These are phyloP conservation scores for Pristionchus maxplancki DNA, from an alignment of 2,888 invertebrate genomes.

Conservation along the genomic window DNA sequence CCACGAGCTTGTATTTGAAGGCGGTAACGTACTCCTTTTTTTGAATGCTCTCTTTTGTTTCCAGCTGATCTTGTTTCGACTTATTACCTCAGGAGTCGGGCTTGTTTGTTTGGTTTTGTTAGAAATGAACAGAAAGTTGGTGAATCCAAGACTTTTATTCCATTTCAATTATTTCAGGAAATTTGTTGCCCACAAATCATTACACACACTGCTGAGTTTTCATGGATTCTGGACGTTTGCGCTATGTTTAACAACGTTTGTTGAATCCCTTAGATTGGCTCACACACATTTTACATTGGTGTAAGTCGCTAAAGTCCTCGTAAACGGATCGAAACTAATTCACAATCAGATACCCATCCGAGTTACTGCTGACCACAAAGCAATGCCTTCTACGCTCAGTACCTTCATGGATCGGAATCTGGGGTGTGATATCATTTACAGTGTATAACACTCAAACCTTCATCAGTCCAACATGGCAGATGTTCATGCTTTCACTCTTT, in stretches of 20 bases:
- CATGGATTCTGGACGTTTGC: background rate
- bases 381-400: background rate
- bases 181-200: background rate
- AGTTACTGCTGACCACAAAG: background rate
- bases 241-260: background rate
- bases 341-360: background rate
- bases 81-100: background rate
- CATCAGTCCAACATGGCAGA: background rate
- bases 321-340: background rate
- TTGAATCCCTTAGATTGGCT: background rate
- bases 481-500: background rate
- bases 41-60: background rate
- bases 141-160: background rate
- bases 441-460: no score
- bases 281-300: background rate
- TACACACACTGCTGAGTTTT: background rate
- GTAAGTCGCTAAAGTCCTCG: background rate
- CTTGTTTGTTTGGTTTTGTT: background rate
- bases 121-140: background rate
- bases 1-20: background rate
- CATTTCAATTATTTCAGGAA: background rate
- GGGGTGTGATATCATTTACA: background rate
- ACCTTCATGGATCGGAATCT: background rate
- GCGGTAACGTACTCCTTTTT: background rate
- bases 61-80: background rate